Conservation (phyloP, 2,888 invertebrate species). For the Pediacus dermestoides region DNA sequence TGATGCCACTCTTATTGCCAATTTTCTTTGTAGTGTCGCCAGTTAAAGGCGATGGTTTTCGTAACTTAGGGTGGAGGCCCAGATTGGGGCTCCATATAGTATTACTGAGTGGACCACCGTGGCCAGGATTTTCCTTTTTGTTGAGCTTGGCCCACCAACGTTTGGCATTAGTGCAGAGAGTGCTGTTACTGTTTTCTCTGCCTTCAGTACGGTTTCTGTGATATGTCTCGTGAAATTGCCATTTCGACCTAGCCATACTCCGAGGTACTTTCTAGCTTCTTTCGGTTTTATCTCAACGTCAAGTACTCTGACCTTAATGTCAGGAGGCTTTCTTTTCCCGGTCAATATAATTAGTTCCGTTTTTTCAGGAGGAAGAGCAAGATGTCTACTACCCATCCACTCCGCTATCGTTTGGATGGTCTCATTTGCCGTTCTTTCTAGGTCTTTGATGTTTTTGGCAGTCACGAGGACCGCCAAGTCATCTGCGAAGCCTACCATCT, state of each 20-base stretch:
- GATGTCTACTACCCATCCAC: background rate
- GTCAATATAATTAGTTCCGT: conserved; percentile 2
- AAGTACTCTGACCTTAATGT: background rate
- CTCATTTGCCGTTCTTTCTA: background rate
- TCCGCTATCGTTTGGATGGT: background rate
- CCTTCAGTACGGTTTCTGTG: conserved; percentile 2
- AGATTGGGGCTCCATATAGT: conserved; percentile 16
- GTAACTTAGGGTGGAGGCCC: conserved; percentile 5
- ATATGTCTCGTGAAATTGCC: conserved; percentile 5
- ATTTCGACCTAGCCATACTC: conserved; percentile 6
- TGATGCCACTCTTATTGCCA: conserved; percentile 1
- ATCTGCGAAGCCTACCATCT: conserved; percentile 4
- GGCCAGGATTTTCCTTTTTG: conserved; percentile 5
- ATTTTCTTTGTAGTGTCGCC: background rate
- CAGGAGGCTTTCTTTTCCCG: background rate
- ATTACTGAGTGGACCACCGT: conserved; percentile 7
- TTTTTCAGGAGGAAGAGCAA: background rate
- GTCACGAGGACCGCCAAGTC: background rate
- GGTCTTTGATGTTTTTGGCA: background rate
- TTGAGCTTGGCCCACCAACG: background rate
- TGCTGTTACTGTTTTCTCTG: background rate
- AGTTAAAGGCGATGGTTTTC: conserved; percentile 3
- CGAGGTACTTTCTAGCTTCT: conserved; percentile 6
- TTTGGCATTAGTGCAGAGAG: conserved; percentile 5
- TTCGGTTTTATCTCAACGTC: conserved; percentile 1